Evolutionary conservation across 2,113 vertebrate species (phyloP).

Genomic region (Nettapus auritus): DNA sequence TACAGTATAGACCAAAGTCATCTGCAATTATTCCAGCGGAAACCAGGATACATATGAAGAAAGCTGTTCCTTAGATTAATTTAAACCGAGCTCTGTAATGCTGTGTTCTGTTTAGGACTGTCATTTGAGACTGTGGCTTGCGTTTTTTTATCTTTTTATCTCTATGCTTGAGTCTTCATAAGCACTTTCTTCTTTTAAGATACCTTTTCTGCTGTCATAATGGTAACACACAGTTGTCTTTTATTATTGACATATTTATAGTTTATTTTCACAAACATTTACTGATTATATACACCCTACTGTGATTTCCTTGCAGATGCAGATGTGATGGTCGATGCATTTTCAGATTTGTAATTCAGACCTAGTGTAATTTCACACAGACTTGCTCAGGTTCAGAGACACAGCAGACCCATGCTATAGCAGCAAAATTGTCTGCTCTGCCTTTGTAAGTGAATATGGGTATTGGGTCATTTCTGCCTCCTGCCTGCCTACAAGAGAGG

Average conservation of each 20-base stretch:
- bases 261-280: neutral
- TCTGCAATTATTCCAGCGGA: neutral
- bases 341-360: neutral
- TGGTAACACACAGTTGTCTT: neutral
- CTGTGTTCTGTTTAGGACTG: neutral
- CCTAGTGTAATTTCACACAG: neutral
- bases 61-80: neutral
- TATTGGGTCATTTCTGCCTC: neutral
- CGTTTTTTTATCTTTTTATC: neutral
- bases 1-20: neutral
- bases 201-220: neutral
- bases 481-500: neutral
- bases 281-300: neutral
- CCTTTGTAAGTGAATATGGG: rapidly evolving
- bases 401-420: neutral
- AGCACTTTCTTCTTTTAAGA: neutral
- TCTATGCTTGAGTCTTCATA: neutral
- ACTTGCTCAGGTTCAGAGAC: too few relatives aligned
- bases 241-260: neutral
- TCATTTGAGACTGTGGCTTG: neutral
- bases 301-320: neutral
- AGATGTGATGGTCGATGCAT: rapidly evolving
- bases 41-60: neutral
- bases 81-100: too few relatives aligned
- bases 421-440: neutral